phyloP scores from a whole-genome alignment of 1,140 invertebrate genomes.

The Formica exsecta region DNA sequence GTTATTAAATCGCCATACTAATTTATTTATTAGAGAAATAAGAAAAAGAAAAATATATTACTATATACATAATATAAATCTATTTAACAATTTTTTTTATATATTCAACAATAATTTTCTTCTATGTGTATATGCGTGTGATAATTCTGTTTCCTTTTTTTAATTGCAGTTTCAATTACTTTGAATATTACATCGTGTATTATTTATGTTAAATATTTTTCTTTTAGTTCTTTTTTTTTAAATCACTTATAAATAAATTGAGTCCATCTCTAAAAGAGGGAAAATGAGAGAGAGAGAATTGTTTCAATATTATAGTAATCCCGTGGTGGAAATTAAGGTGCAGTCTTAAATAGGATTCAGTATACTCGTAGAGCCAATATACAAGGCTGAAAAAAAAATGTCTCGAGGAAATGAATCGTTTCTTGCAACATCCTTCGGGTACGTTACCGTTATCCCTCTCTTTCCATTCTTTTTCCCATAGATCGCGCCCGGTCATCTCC shows the following conservation, averaged over 20 bases:
- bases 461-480: constrained; percentile 65
- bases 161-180: not conserved
- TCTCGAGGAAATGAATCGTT: constrained; percentile 66
- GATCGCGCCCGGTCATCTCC: constrained; percentile 66
- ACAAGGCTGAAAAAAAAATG: constrained; percentile 32
- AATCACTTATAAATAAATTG: constrained; percentile 11
- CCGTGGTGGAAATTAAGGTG: constrained; percentile 30
- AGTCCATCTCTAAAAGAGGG: not conserved
- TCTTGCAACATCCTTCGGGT: constrained; percentile 69
- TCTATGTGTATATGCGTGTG: not conserved
- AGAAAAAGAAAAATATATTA: too few species aligned
- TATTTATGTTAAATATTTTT: not conserved
- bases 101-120: not conserved
- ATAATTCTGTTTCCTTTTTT: not conserved
- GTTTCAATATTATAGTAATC: constrained; percentile 22
- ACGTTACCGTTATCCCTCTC: constrained; percentile 69
- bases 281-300: not conserved
- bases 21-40: too few species aligned
- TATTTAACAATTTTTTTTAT: too few species aligned
- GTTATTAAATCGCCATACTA: not conserved
- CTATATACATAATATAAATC: too few species aligned
- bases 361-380: constrained; percentile 17
- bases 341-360: not conserved
- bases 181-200: not conserved
- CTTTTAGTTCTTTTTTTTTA: not conserved